Conservation (phyloP, 1,140 invertebrate genomes). For the Megathymus violae region DNA sequence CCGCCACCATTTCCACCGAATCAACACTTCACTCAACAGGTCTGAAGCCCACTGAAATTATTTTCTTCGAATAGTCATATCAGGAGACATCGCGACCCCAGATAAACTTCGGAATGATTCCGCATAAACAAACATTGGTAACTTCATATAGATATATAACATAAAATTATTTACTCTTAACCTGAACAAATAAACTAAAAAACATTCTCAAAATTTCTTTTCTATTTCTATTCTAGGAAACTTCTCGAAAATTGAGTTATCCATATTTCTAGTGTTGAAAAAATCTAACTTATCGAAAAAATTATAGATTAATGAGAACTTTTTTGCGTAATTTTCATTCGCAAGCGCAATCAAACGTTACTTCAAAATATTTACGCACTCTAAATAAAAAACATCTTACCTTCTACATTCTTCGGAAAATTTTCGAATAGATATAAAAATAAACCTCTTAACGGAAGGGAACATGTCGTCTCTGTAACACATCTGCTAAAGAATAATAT, state of each 20-base stretch:
- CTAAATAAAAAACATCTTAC: slow-evolving; percentile 26
- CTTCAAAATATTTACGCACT: background rate
- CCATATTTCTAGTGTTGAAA: no score
- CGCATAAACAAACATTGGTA: slow-evolving; percentile 11
- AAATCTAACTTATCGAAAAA: no score
- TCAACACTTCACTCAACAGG: slow-evolving; percentile 23
- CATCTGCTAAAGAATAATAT: slow-evolving; percentile 2
- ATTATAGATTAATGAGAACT: no score
- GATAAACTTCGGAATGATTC: slow-evolving; percentile 41
- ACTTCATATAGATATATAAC: background rate
- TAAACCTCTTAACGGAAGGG: background rate
- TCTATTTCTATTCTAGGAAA: no score
- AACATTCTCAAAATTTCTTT: no score
- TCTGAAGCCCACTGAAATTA: slow-evolving; percentile 36
- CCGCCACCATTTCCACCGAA: slow-evolving; percentile 56
- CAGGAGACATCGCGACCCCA: slow-evolving; percentile 31
- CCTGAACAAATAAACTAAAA: background rate
- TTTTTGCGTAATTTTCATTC: no score
- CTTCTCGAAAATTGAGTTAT: background rate
- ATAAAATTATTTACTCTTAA: background rate
- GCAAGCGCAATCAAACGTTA: background rate
- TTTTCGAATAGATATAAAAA: slow-evolving; percentile 14
- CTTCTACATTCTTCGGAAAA: slow-evolving; percentile 42
- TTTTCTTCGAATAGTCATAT: slow-evolving; percentile 22
- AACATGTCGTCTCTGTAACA: slow-evolving; percentile 15